A percentile compares a stretch with the other conserved stretches of the same genome.
Conservation (phyloP, 2,888 invertebrate species). For the Xestia ashworthii region DNA sequence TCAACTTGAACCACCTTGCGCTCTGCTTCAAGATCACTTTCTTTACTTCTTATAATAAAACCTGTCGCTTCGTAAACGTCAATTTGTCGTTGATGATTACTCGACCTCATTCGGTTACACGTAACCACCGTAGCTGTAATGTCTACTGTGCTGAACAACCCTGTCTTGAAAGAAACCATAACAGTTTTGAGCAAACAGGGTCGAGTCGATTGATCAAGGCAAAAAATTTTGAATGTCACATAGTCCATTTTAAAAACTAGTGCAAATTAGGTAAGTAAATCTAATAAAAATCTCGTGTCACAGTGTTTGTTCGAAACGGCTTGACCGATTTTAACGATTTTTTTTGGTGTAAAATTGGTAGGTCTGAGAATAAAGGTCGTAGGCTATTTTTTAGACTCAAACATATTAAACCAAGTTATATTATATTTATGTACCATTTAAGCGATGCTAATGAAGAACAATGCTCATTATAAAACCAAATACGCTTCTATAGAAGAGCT, state of each 20-base stretch:
- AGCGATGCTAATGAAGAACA: slow-evolving; percentile 9
- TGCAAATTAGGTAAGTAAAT: not conserved
- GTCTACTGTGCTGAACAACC: not conserved
- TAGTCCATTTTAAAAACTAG: not conserved
- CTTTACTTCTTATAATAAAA: not conserved
- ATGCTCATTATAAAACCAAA: slow-evolving; percentile 12
- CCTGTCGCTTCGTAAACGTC: not conserved
- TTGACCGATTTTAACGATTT: too few species aligned
- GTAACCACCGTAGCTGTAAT: not conserved
- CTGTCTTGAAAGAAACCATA: slow-evolving; percentile 35
- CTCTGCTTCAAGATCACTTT: slow-evolving; percentile 1
- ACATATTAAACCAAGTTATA: too few species aligned
- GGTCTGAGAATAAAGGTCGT: too few species aligned
- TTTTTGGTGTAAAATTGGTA: too few species aligned
- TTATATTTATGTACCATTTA: not conserved
- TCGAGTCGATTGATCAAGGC: slow-evolving; percentile 13
- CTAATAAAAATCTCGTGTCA: too few species aligned
- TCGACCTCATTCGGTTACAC: slow-evolving; percentile 18
- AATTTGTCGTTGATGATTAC: slow-evolving; percentile 4
- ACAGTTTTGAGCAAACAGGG: slow-evolving; percentile 20
- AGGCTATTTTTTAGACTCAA: too few species aligned
- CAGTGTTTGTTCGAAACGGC: too few species aligned
- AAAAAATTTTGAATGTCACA: not conserved
- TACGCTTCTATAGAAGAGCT: not conserved
- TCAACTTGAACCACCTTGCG: not conserved